A percentile compares a stretch with the other conserved stretches of the same genome.
phyloP scores from a whole-genome alignment of 2,888 invertebrate genomes.

The Drosophila testacea region DNA sequence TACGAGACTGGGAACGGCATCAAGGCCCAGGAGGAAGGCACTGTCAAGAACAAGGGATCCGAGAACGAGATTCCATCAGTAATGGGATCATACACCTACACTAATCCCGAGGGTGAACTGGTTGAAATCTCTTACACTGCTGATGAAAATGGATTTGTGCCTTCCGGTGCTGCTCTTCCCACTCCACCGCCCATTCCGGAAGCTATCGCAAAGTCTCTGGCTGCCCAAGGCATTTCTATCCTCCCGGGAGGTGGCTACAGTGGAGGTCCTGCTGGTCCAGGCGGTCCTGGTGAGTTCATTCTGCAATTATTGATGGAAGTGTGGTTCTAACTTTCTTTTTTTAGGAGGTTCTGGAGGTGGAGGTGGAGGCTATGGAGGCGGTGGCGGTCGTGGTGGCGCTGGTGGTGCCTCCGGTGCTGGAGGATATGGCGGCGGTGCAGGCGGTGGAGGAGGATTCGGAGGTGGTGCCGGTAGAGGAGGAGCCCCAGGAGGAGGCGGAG shows the following conservation, averaged over 20 bases:
- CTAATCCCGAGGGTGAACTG: conserved; percentile 88
- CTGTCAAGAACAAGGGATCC: conserved; percentile 87
- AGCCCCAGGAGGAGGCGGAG: conserved; percentile 30
- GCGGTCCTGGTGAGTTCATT: conserved; percentile 46
- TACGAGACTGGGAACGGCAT: conserved; percentile 89
- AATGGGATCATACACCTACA: conserved; percentile 88
- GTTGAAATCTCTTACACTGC: conserved; percentile 88
- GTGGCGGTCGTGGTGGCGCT: conserved; percentile 42
- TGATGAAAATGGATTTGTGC: conserved; percentile 89
- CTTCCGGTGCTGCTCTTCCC: conserved; percentile 87
- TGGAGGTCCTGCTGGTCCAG: conserved; percentile 55
- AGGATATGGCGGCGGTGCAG: conserved; percentile 12
- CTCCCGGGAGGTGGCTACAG: conserved; percentile 86
- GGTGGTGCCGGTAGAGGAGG: conserved; percentile 23
- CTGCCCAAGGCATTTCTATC: conserved; percentile 84
- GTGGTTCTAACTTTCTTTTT: not conserved
- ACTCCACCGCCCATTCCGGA: conserved; percentile 89
- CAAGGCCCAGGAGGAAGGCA: conserved; percentile 87
- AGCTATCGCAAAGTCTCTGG: conserved; percentile 87
- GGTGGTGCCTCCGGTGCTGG: conserved; percentile 10
- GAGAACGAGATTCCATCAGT: conserved; percentile 87
- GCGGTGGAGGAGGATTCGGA: conserved; percentile 11
- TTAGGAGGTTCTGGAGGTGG: conserved; percentile 35
- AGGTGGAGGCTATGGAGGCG: conserved; percentile 49
- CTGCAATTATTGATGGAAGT: no score